A percentile compares a stretch with the other conserved stretches of the same genome.
Conservation (phyloP, 2,113 vertebrate species). For the Gallinago undulata region DNA sequence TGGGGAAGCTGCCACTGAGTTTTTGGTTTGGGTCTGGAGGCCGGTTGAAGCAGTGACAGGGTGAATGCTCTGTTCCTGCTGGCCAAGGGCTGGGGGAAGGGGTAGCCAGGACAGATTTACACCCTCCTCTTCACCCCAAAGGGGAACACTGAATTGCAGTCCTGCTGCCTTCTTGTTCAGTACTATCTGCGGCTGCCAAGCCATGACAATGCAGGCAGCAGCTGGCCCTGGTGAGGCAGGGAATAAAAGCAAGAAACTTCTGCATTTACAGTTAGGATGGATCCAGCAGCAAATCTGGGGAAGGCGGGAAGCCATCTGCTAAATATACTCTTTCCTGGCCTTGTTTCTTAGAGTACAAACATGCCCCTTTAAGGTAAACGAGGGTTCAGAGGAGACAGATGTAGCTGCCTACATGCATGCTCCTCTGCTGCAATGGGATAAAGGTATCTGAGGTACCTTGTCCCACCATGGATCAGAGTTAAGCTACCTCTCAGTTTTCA, state of each 20-base stretch:
- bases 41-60: background rate
- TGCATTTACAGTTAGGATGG: background rate
- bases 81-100: background rate
- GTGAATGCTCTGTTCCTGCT: accelerated
- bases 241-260: background rate
- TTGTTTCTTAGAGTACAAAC: background rate
- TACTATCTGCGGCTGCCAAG: background rate
- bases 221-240: background rate
- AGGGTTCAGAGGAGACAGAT: background rate
- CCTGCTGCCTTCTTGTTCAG: background rate
- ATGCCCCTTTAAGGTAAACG: background rate
- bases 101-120: background rate
- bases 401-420: background rate
- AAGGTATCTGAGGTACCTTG: background rate
- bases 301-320: background rate
- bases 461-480: no score
- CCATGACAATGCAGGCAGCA: background rate
- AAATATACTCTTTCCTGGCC: background rate
- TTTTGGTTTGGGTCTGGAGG: background rate
- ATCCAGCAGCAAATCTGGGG: background rate
- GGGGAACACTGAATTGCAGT: background rate
- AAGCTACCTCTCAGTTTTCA: background rate
- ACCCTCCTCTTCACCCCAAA: no score
- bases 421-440: background rate
- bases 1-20: background rate